Evolutionary conservation across 2,888 invertebrate species (phyloP), one percentile per base, ranked within the genome.

Genomic region (Drosophila paramelanica): DNA sequence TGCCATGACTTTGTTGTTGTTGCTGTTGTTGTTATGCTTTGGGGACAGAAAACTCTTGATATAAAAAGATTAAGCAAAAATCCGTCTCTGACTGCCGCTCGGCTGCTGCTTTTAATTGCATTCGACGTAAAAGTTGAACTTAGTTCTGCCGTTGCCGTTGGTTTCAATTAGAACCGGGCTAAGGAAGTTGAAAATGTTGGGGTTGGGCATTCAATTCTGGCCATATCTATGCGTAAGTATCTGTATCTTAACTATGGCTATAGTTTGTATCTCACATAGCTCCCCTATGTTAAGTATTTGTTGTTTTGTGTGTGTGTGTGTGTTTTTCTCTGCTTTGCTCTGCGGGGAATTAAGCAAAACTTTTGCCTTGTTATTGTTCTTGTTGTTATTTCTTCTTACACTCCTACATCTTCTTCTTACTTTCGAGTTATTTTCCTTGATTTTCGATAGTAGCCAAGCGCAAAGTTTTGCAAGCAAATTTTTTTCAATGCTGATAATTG

Each of bases 71-170:
- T 83, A 83, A 74, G 70, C 69, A 67, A 79, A 79, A 83, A 84
- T 87, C 70, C 82, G 58, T 74, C 82, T 87, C 79, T 64, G 67
- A 79, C 82, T 79, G 85, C 73, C 69, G 81, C 85, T 84, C 73
- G 75, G 73, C 72, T 78, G 84, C 83, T 73, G 88, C 62, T 85
- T 87, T 85, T 85, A 85, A 85, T 85, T 85, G 87, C 84, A 84
- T 85, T 85, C 74, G 81, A 87, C 79, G 77, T 79, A 74, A 87
- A 82, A 87, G 73, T 85, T 84, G 39, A 73, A 74, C 67, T 70
- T 57, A 77, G 75, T 85, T 88, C 59, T 50, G 57, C 56, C 74
- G 80, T 86, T 86, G 74, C 77, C 80, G 50, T 65, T 65, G 83
- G 75, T 83, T 83, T 83, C 88, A 83, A 83, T 83, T 88, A 88